These are phyloP conservation scores for Gambusia holbrooki DNA, from an alignment of 2,113 vertebrate species.

Conservation along the genomic window DNA sequence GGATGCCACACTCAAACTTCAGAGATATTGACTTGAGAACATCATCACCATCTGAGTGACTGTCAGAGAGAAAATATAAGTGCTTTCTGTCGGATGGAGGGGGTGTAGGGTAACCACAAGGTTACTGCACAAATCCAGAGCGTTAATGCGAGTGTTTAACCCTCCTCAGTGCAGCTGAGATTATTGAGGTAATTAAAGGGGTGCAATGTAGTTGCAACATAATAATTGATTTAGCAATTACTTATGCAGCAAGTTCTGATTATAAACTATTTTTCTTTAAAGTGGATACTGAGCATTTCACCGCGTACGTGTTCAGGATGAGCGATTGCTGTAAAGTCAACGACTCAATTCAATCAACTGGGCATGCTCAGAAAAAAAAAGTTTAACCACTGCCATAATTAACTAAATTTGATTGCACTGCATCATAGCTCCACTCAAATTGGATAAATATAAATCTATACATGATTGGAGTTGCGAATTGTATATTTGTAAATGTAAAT, in stretches of 20 bases:
- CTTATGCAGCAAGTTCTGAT: not conserved
- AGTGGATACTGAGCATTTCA: not conserved
- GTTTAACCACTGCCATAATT: not conserved
- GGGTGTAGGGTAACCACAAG: conserved; percentile 20
- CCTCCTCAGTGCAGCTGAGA: not conserved
- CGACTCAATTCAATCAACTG: not conserved
- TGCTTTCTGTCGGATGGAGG: conserved; percentile 25
- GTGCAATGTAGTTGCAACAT: not conserved
- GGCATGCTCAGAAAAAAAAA: not conserved
- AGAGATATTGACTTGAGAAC: conserved; percentile 64
- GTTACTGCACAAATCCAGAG: conserved; percentile 23
- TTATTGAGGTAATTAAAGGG: not conserved
- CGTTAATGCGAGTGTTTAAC: conserved; percentile 10
- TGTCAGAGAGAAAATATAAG: conserved; percentile 41
- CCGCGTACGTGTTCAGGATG: not conserved
- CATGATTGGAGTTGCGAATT: not conserved
- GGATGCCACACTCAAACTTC: conserved; percentile 54
- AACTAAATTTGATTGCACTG: not conserved
- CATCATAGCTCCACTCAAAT: not conserved
- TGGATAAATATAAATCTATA: not conserved
- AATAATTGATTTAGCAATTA: not conserved
- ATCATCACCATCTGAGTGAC: conserved; percentile 46
- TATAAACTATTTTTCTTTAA: too few relatives aligned
- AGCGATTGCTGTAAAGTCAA: not conserved
- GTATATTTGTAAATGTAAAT: not conserved